Conservation (phyloP, 2,888 invertebrate species). For the Congeria kusceri region DNA sequence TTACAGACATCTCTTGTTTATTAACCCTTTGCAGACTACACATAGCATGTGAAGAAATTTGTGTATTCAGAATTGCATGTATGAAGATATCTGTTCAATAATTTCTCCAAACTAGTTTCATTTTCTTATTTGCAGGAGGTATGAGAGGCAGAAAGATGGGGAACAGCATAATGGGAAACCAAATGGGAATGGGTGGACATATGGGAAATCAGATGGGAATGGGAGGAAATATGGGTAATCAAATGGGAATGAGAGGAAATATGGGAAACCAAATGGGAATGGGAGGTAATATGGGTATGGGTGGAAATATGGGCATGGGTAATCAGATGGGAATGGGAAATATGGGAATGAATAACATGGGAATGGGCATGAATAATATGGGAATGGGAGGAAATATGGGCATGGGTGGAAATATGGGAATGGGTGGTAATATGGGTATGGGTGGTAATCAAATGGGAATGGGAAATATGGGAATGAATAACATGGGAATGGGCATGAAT, state of each 20-base stretch:
- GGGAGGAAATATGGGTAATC: conserved; percentile 18
- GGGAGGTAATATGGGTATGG: conserved; percentile 38
- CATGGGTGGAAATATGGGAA: conserved; percentile 21
- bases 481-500: conserved; percentile 29
- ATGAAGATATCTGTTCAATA: no score
- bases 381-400: conserved; percentile 15
- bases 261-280: conserved; percentile 47
- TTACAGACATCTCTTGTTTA: no score
- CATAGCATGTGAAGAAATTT: no score
- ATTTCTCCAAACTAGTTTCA: no score
- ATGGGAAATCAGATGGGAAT: conserved; percentile 48
- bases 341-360: conserved; percentile 20
- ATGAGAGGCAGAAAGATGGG: conserved; percentile 1
- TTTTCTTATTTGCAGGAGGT: background rate
- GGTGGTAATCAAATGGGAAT: conserved; percentile 34
- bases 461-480: conserved; percentile 34
- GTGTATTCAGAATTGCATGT: no score
- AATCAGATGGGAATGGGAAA: conserved; percentile 25
- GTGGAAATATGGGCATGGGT: conserved; percentile 39
- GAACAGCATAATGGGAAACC: conserved; percentile 20
- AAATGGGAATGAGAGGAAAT: conserved; percentile 36
- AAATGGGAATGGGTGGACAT: conserved; percentile 30
- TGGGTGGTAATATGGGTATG: conserved; percentile 37
- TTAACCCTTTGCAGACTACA: no score
- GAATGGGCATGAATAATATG: conserved; percentile 34